phyloP scores from a whole-genome alignment of 2,113 vertebrate species.

The Trogon surrucura region DNA sequence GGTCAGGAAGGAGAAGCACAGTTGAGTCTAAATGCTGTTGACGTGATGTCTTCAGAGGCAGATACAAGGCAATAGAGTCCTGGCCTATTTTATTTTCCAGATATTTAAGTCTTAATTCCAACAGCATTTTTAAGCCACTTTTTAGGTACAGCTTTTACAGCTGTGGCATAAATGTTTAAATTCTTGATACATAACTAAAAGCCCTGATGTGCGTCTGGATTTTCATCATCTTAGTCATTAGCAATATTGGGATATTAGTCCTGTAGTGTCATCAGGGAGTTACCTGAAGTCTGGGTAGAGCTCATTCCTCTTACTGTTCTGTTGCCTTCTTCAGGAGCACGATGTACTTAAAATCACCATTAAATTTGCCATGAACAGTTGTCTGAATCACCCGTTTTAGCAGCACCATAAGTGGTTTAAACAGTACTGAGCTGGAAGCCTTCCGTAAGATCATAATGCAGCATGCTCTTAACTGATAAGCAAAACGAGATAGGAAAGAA shows the following conservation, averaged over 20 bases:
- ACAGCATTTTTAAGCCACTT: not conserved
- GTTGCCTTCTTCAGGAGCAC: not conserved
- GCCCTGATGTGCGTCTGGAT: not conserved
- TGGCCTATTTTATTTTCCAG: not conserved
- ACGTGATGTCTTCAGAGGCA: not conserved
- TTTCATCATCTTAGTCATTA: slow-evolving; percentile 34
- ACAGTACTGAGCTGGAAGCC: not conserved
- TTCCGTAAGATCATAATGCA: not conserved
- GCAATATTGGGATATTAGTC: slow-evolving; percentile 20
- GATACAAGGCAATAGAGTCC: not conserved
- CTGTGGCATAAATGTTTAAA: not conserved
- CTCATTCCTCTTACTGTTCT: slow-evolving; percentile 14
- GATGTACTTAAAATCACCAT: not conserved
- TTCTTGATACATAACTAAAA: not conserved
- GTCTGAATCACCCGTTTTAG: not conserved
- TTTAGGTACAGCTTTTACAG: not conserved
- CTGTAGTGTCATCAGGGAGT: not conserved
- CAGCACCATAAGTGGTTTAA: not conserved
- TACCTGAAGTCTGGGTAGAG: slow-evolving; percentile 7
- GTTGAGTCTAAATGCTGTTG: not conserved
- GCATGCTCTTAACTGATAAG: not conserved
- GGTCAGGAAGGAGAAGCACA: not conserved
- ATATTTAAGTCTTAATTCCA: not conserved
- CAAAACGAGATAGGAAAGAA: not conserved
- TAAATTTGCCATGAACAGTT: not conserved